Evolutionary conservation across 2,797 vertebrate genomes (phyloP), one percentile per base, ranked within the genome.

Genomic region (Mormyrops attenuatus): DNA sequence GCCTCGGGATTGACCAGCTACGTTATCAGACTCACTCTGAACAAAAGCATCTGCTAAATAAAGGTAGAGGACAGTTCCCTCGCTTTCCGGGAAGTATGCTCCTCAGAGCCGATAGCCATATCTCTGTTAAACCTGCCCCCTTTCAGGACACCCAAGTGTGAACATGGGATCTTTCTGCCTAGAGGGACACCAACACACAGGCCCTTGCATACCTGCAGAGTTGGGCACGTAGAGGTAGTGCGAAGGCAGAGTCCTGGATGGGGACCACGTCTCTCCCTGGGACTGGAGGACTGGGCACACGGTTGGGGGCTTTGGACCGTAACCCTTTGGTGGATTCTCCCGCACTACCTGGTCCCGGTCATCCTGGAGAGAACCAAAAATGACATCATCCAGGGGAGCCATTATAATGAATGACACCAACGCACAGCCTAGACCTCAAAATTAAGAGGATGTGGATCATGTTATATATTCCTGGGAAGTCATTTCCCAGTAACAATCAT

Each of bases 221-320:
- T 97, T 96, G 41, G 97, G 97, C 53, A 99, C 94, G 1, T 96
- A 97, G 87, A 98, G 95, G 93, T 97, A 98, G 80, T 97, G 98
- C 30, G 89, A 91, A 85, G 88, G 26, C 41, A 88, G 5, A 26
- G 77, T 53, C 53, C n/a, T 55, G 17, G 50, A 53, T 0, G 17
- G 15, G 20, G 20, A 3, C 77, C 77, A 82, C 7, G 20, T 9
- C 55, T 47, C 91, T 9, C 73, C 90, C 90, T 86, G 63, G 88
- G 82, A 26, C 20, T 55, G 77, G 15, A 50, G 88, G 34, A 50
- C 20, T 13, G 0, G 84, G 44, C 3, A 0, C 15, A 91, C 90
- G 0, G 89, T 86, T 1, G 6, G 44, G n/a, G 90, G 85, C 34
- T 90, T 88, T 4, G 85, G 88, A 55, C n/a, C 63, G 26, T 4